Evolutionary conservation across 2,797 vertebrate species (phyloP).

Genomic region (Nannoperca australis): DNA sequence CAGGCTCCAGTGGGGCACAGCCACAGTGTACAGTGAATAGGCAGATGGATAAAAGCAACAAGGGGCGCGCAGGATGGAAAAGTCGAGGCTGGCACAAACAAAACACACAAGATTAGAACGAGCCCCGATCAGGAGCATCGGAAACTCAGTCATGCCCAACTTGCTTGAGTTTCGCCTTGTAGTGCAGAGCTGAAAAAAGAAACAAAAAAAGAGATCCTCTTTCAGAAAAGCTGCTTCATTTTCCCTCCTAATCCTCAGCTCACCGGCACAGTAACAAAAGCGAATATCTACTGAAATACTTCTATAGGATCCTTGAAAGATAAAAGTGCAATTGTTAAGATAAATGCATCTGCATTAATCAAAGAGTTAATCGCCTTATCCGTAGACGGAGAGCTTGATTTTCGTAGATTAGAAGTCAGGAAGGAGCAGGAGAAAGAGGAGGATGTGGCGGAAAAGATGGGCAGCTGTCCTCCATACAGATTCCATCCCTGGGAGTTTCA

Average conservation of each 20-base stretch:
- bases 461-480: conserved; percentile 76
- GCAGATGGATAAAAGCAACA: conserved; percentile 65
- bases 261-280: conserved; percentile 67
- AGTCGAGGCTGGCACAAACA: conserved; percentile 47
- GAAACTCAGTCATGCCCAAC: conserved; percentile 41
- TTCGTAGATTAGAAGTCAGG: conserved; percentile 48
- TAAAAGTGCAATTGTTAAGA: conserved; percentile 86
- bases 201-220: conserved; percentile 38
- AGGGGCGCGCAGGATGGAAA: conserved; percentile 47
- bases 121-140: conserved; percentile 43
- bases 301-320: conserved; percentile 76
- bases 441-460: conserved; percentile 44
- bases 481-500: conserved; percentile 78
- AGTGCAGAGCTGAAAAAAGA: conserved; percentile 40
- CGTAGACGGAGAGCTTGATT: conserved; percentile 52
- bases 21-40: conserved; percentile 77
- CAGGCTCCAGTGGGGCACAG: conserved; percentile 63
- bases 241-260: conserved; percentile 41
- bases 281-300: conserved; percentile 70
- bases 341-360: conserved; percentile 76
- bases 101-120: conserved; percentile 58
- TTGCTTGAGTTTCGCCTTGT: conserved; percentile 47
- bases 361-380: conserved; percentile 59
- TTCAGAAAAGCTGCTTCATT: conserved; percentile 50
- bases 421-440: conserved; percentile 54